Base-by-base conservation (phyloP, 2,888 invertebrate genomes). In the Apodemia duryi region DNA sequence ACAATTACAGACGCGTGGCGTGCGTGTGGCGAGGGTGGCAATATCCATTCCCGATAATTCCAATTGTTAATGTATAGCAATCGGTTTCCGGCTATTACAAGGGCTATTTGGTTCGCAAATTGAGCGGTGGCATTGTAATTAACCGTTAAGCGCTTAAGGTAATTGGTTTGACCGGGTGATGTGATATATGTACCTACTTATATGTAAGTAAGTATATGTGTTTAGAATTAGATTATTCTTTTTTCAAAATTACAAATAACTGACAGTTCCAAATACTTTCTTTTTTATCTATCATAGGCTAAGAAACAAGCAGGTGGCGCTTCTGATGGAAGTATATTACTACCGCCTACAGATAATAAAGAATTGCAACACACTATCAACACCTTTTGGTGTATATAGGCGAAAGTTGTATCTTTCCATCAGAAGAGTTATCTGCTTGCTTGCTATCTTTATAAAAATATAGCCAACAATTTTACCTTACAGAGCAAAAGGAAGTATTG, bases 1-100 rank as follows among this genome's bases (percentile, higher is more conserved):
- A 82, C 83, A 83, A 88, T 88, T 83, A 85, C 79, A 38, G 79
- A 73, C 85, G 85, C 88, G 88, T 88, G 88, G 80, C 75, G 78
- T 72, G 72, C 71, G 73, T 67, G 68, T 71, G 68, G 69, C 71
- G 72, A 74, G 77, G 80, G 76, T 78, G 75, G 77, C 76, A 69
- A 74, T 73, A 73, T 78, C 81, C 73, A 81, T 85, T 83, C 78
- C 81, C 85, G 73, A 87, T 87, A 85, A 88, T 87, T 74, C 84
- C 87, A 78, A 84, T 83, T 79, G 83, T 82, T 82, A 85, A 88
- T 88, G 84, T 81, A 82, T 81, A 75, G 83, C 82, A 70, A 80
- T 78, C 76, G 78, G 75, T 77, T 75, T 74, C 69, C 72, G 77
- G 71, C 73, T 78, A 81, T 84, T 81, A 87, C 84, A 77, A 77